Percentiles rank a stretch among this genome's conserved stretches.
Evolutionary conservation across 2,797 vertebrate genomes (phyloP).

Genomic region (Nannoperca australis): DNA sequence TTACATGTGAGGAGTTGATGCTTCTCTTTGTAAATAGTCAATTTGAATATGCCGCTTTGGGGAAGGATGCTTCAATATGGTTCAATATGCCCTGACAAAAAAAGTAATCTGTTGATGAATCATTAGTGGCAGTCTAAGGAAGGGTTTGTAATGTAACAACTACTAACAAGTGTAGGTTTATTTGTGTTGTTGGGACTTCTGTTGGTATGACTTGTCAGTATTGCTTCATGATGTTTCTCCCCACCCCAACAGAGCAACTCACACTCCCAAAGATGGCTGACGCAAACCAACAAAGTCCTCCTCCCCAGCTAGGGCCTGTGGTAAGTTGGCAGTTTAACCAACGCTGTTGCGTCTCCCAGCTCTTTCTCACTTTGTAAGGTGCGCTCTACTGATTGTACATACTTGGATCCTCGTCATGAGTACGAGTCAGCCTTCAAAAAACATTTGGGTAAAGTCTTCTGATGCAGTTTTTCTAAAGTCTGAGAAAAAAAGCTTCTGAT

Average conservation of each 20-base stretch:
- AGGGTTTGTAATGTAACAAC: neutral
- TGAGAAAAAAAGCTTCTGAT: neutral
- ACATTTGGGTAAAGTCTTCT: neutral
- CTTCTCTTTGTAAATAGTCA: neutral
- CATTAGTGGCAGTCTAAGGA: neutral
- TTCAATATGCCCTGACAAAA: neutral
- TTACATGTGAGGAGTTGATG: neutral
- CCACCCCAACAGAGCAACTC: constrained; percentile 36
- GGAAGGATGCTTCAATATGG: rapidly evolving
- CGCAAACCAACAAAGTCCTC: constrained; percentile 77
- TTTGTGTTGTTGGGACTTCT: neutral
- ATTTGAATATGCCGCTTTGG: too few species aligned
- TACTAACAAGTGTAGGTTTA: neutral
- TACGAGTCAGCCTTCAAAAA: neutral
- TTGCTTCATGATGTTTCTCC: constrained; percentile 24
- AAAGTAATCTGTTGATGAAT: too few species aligned
- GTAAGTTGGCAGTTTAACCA: constrained; percentile 68
- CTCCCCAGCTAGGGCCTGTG: constrained; percentile 78
- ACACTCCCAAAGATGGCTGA: constrained; percentile 83
- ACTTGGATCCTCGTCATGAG: neutral
- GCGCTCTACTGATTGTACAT: neutral
- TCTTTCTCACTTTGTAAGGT: neutral
- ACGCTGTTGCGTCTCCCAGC: neutral
- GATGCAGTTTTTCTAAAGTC: neutral
- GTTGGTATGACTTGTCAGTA: neutral